Evolutionary conservation across 2,797 vertebrate species (phyloP), one percentile per base, ranked within the genome.

Genomic region (Poecilia picta): DNA sequence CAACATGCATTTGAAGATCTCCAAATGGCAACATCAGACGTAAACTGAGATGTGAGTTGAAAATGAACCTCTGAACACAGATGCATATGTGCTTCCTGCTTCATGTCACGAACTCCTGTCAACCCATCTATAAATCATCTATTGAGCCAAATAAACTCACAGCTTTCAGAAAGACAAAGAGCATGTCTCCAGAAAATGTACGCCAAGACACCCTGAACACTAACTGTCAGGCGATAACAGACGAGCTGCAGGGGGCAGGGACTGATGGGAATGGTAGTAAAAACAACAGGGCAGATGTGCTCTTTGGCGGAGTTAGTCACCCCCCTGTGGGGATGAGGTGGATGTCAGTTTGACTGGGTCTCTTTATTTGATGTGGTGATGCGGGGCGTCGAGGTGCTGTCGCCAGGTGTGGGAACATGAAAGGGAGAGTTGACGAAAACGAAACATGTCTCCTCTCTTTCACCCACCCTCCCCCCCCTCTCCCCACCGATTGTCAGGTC

Each of bases 351-450:
- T 85, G 82, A 83, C 88, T 73, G 51, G 78, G 85, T 89, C 86
- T 82, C 77, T 87, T 23, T 84, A 66, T 91, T 93, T 95, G 94
- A 95, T 94, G 94, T 95, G 92, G 93, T 82, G 83, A 74, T 83
- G 87, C 83, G 74, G 85, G 81, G 89, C 36, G 59, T 85, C 82
- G 87, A 83, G 82, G 68, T 59, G 79, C 81, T 83, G 85, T 31
- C 87, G 86, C 94, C 94, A 95, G 95, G 95, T 95, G 95, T 91
- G 86, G 78, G 70, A 79, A 94, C 92, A 91, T 96, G 92, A 96
- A 95, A 94, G 92, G 89, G 90, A 95, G 93, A 94, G 93, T 92
- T 81, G 79, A 88, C 74, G 68, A 91, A 88, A 87, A 82, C 31
- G 6, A 78, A 81, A 76, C 83, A 72, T 74, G 73, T 87, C 76